Base-by-base conservation (phyloP, 1,140 invertebrate species). In the Potamilus streckersoni region DNA sequence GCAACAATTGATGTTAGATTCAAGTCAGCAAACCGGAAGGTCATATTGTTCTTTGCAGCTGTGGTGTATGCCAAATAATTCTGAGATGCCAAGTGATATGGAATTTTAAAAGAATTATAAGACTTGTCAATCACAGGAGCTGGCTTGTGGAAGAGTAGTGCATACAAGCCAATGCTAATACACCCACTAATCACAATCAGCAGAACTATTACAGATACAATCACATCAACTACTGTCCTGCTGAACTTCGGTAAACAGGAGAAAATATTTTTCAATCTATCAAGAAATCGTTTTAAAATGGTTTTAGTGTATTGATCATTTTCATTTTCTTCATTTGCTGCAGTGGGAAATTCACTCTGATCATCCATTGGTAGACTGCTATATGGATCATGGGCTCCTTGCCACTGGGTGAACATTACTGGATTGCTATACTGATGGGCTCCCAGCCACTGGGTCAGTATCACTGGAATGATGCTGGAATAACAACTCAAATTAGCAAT, bases 31-130 rank as follows among this genome's bases (percentile, higher is more conserved):
- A 19, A 17, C 5, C 8, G 16, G 20, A 19, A 20, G 55, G 49
- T 60, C 20, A 15, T 20, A 68, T 58, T 59, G 66, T 85, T 73
- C 31, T 72, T 78, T 16, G 75, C 78, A 2, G 85, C 86, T 14
- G 78, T 19, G 27, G 77, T 79, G 20, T 86, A 73, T 15, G 85
- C 82, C 20, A 84, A 82, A 76, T 75, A 83, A 67, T 82, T 73
- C 19, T 78, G 55, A 27, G 84, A 86, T 16, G 82, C 83, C 64
- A 80, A 60, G 75, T 88, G 86, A 70, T 87, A 82, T 55, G 86
- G 86, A 71, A 88, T 88, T 65, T 80, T 81, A 70, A 88, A 88
- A 27, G 86, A 80, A 63, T 82, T 73, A 57, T 86, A 79, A 16
- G 86, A 88, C 65, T 85, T 85, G 68, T 88, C 86, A 55, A 88